Conservation (phyloP, 2,797 vertebrate species). For the Acipenser transmontanus region DNA sequence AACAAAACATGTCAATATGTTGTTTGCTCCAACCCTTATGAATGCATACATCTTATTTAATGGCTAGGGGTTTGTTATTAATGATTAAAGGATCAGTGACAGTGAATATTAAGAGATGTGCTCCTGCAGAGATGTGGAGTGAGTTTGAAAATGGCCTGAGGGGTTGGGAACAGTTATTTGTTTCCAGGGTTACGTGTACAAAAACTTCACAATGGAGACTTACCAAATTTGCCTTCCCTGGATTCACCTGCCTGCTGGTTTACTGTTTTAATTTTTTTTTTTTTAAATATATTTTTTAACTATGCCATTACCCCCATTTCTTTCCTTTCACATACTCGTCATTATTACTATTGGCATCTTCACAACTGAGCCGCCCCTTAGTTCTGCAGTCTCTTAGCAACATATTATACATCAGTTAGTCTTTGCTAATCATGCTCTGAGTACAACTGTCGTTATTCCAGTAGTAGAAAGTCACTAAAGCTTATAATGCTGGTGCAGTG, state of each 20-base stretch:
- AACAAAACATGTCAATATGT: slow-evolving; percentile 3
- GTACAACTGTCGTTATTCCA: no score
- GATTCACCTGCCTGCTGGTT: slow-evolving; percentile 7
- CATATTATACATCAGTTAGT: no score
- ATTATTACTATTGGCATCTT: no score
- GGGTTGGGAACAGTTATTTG: slow-evolving; percentile 1
- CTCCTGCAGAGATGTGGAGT: not conserved
- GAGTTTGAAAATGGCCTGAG: not conserved
- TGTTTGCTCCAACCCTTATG: not conserved
- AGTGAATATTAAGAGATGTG: not conserved
- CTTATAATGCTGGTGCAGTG: no score
- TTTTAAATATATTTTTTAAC: not conserved
- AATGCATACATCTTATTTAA: not conserved
- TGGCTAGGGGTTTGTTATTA: slow-evolving; percentile 1
- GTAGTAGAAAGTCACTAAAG: no score
- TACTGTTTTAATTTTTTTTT: slow-evolving; percentile 7
- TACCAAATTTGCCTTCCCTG: slow-evolving; percentile 28
- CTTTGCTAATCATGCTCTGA: no score
- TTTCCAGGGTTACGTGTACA: slow-evolving; percentile 10
- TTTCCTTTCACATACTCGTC: not conserved
- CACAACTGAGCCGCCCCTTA: no score
- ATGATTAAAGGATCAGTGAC: not conserved
- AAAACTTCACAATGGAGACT: slow-evolving; percentile 21
- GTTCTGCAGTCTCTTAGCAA: no score
- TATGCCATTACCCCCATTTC: slow-evolving; percentile 8